Evolutionary conservation across 2,888 invertebrate species (phyloP).

Genomic region (Perizoma affinitatum): DNA sequence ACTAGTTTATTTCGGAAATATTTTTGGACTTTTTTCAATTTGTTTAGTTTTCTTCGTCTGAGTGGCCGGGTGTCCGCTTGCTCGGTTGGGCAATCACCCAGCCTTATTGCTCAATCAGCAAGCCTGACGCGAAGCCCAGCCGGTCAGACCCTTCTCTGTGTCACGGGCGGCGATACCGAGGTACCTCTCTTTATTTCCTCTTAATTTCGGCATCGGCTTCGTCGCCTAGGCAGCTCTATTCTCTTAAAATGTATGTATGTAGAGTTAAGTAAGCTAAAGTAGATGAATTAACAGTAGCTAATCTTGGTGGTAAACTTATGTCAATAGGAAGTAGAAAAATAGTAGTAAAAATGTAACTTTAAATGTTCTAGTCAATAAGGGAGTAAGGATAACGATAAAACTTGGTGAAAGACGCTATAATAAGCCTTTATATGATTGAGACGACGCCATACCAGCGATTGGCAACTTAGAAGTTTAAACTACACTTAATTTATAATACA

Average conservation of each 20-base stretch:
- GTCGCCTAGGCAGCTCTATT: constrained; percentile 63
- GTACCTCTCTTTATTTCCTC: constrained; percentile 52
- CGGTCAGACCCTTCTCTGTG: constrained; percentile 67
- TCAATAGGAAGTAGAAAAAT: constrained; percentile 77
- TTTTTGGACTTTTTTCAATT: constrained; percentile 74
- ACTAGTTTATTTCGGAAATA: constrained; percentile 76
- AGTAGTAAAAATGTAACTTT: constrained; percentile 72
- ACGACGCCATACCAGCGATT: constrained; percentile 79
- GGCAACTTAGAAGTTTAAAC: constrained; percentile 78
- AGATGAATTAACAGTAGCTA: constrained; percentile 69
- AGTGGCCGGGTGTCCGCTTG: constrained; percentile 81
- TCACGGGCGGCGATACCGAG: constrained; percentile 61
- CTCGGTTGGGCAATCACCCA: constrained; percentile 89
- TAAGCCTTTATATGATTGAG: constrained; percentile 74
- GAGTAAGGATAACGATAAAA: constrained; percentile 72
- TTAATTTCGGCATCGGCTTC: constrained; percentile 52
- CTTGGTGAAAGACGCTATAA: constrained; percentile 83
- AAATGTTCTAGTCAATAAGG: constrained; percentile 79
- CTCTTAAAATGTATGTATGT: constrained; percentile 81
- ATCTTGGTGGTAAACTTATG: constrained; percentile 83
- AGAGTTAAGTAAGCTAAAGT: constrained; percentile 79
- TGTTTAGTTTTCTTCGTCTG: constrained; percentile 60
- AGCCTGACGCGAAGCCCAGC: constrained; percentile 71
- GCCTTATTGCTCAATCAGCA: constrained; percentile 89
- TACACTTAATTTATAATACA: constrained; percentile 67